A percentile compares a stretch with the other conserved stretches of the same genome.
Conservation (phyloP, 2,888 invertebrate species). For the Limnephilus rhombicus region DNA sequence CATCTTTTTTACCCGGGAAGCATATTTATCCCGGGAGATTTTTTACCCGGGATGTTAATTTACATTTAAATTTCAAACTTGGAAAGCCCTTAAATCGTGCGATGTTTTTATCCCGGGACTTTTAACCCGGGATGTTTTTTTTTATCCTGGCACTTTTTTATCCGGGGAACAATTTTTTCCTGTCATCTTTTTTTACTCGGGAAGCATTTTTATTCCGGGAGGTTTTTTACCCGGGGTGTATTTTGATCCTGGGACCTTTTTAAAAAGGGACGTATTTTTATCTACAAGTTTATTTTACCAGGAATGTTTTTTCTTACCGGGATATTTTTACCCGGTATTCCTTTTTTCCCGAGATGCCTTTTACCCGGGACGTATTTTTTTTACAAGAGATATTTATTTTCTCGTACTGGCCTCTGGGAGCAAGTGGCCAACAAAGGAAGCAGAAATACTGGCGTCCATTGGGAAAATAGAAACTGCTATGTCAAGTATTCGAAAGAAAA, state of each 20-base stretch:
- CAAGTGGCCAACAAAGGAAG: not conserved
- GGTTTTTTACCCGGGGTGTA: no score
- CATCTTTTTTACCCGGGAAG: no score
- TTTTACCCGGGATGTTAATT: no score
- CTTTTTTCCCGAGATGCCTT: not conserved
- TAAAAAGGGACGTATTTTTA: not conserved
- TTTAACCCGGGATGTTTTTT: no score
- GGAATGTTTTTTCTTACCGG: not conserved
- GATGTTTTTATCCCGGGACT: no score
- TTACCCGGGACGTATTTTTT: not conserved
- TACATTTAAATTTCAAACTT: no score
- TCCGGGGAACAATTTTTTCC: no score
- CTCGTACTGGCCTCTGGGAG: not conserved
- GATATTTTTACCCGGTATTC: not conserved
- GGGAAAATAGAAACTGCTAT: slow-evolving; percentile 1
- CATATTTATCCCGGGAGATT: no score
- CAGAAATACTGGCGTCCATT: not conserved
- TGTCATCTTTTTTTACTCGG: no score
- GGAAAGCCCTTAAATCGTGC: no score
- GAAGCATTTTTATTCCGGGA: no score
- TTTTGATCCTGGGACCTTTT: not conserved
- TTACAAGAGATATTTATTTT: not conserved
- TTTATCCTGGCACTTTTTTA: no score
- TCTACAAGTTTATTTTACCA: not conserved
- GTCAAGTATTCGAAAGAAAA: not conserved